Evolutionary conservation across 2,888 invertebrate species (phyloP).

Genomic region (Odontothrips loti): DNA sequence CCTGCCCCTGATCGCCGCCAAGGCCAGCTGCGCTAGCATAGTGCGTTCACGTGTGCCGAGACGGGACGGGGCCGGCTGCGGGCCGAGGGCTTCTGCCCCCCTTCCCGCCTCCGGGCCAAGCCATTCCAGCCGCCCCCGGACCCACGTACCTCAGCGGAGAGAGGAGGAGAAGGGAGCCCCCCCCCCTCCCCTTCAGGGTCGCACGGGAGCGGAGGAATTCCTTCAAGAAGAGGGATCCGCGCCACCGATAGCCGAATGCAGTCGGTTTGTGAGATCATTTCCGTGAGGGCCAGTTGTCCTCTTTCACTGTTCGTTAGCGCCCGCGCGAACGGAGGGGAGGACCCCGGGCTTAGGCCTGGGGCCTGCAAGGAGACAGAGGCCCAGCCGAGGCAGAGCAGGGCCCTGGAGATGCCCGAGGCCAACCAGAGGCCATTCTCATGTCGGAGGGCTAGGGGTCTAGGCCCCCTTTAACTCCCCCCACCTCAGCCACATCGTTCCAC

Average conservation of each 20-base stretch:
- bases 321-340: neutral
- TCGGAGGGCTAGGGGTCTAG: too few relatives aligned
- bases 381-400: too few relatives aligned
- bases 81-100: neutral
- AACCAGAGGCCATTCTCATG: too few relatives aligned
- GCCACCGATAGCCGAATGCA: neutral
- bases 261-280: neutral
- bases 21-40: slow-evolving; percentile 28
- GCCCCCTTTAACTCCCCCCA: too few relatives aligned
- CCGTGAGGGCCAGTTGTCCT: too few relatives aligned
- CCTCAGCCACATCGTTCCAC: too few relatives aligned
- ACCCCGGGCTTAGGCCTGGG: neutral
- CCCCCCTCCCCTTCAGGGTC: neutral
- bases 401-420: too few relatives aligned
- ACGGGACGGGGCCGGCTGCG: slow-evolving; percentile 32
- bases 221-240: too few relatives aligned
- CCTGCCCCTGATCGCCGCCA: neutral
- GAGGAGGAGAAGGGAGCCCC: neutral
- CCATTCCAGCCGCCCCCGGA: too few relatives aligned
- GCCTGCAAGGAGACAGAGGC: too few relatives aligned
- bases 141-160: neutral
- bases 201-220: too few relatives aligned
- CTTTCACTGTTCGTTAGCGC: neutral
- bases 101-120: too few relatives aligned
- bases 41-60: slow-evolving; percentile 27